Percentiles rank a stretch among this genome's conserved stretches.
Conservation (phyloP, 2,113 vertebrate species). For the Misgurnus mizolepis region DNA sequence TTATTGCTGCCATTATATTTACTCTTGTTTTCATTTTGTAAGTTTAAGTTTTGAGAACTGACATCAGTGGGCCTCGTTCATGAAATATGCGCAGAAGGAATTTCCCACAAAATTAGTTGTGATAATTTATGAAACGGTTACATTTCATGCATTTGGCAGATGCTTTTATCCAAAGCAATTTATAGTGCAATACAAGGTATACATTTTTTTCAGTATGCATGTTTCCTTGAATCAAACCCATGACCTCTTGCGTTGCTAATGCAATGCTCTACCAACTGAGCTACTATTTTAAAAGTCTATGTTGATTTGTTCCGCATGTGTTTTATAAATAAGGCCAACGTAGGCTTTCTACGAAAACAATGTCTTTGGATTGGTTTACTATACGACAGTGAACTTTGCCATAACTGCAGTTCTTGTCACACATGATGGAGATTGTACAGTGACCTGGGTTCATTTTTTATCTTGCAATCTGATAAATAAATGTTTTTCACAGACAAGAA, state of each 20-base stretch:
- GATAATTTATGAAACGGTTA: no score
- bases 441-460: neutral
- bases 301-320: neutral
- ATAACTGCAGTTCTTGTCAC: neutral
- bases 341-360: slow-evolving; percentile 1
- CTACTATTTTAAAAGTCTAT: no score
- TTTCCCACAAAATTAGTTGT: no score
- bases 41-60: slow-evolving; percentile 26
- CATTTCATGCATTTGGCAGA: no score
- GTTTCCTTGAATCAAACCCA: no score
- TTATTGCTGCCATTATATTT: slow-evolving; percentile 35
- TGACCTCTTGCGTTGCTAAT: no score
- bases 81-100: neutral
- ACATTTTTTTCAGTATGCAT: no score
- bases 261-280: no score
- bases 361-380: neutral
- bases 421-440: neutral
- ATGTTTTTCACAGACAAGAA: slow-evolving; percentile 29
- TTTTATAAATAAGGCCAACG: neutral
- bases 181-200: no score
- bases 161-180: no score
- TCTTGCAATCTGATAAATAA: slow-evolving; percentile 27
- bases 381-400: neutral
- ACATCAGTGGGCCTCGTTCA: slow-evolving; percentile 6
- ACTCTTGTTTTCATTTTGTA: slow-evolving; percentile 23